Evolutionary conservation across 2,888 invertebrate species (phyloP).

Genomic region (Busseola fusca): DNA sequence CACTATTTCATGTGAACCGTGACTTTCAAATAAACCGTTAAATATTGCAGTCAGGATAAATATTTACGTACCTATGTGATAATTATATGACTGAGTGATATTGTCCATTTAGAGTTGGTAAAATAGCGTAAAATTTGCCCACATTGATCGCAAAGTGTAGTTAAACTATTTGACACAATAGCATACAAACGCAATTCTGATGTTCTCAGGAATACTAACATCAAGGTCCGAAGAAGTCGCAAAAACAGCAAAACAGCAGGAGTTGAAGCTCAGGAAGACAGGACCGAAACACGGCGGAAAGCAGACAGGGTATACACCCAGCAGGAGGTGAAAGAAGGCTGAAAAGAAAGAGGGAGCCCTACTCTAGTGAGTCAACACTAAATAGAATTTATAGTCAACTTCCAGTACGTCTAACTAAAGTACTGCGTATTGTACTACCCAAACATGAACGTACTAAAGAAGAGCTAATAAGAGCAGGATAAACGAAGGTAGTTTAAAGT

Average conservation of each 20-base stretch:
- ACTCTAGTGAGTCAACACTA: slow-evolving; percentile 1
- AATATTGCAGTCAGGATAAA: slow-evolving; percentile 19
- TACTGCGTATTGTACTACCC: neutral
- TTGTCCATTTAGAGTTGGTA: slow-evolving; percentile 2
- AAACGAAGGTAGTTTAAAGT: slow-evolving; percentile 6
- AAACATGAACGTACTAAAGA: neutral
- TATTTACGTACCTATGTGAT: slow-evolving; percentile 1
- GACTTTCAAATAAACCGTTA: slow-evolving; percentile 31
- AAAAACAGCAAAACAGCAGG: slow-evolving; percentile 36
- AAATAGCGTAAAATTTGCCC: neutral
- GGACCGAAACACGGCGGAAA: slow-evolving; percentile 22
- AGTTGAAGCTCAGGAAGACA: slow-evolving; percentile 36
- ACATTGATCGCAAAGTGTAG: slow-evolving; percentile 1
- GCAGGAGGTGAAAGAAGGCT: slow-evolving; percentile 18
- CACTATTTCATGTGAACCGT: slow-evolving; percentile 25
- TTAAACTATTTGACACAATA: neutral
- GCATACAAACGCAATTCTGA: neutral
- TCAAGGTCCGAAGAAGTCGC: slow-evolving; percentile 18
- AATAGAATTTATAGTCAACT: slow-evolving; percentile 8
- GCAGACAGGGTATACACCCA: neutral
- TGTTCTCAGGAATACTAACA: slow-evolving; percentile 28
- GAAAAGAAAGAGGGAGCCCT: slow-evolving; percentile 24
- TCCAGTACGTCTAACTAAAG: slow-evolving; percentile 6
- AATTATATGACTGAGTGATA: slow-evolving; percentile 15
- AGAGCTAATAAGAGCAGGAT: slow-evolving; percentile 4